Percentiles rank a stretch among this genome's conserved stretches.
These are phyloP conservation scores for Grapholita molesta DNA, from an alignment of 1,140 invertebrate species.

Conservation along the genomic window DNA sequence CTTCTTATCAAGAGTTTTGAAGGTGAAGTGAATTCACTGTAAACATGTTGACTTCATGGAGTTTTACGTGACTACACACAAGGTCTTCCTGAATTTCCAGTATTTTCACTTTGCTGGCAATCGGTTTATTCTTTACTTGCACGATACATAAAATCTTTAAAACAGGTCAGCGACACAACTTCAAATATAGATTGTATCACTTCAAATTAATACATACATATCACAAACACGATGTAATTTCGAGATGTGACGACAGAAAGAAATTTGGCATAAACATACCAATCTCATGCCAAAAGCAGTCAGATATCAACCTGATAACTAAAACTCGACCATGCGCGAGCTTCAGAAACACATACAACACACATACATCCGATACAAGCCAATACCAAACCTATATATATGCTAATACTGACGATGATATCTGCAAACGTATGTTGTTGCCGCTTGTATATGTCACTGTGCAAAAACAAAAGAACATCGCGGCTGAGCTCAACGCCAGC, in stretches of 20 bases:
- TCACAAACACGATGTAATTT: background rate
- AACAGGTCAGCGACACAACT: background rate
- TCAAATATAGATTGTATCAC: background rate
- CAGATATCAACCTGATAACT: background rate
- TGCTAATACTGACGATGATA: background rate
- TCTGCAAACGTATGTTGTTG: background rate
- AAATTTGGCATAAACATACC: conserved; percentile 7
- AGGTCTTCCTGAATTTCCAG: background rate
- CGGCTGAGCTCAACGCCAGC: background rate
- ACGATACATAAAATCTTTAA: background rate
- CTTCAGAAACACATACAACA: background rate
- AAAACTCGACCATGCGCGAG: background rate
- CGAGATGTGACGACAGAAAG: background rate
- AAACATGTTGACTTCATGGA: background rate
- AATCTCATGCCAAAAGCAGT: conserved; percentile 2
- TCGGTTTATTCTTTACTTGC: too few species aligned
- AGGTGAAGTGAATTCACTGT: background rate
- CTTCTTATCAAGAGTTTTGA: background rate
- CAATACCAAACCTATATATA: background rate
- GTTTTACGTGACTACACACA: background rate
- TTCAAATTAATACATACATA: too few species aligned
- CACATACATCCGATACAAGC: background rate
- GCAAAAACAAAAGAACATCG: background rate
- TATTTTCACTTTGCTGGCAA: background rate
- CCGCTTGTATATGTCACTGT: background rate